These are phyloP conservation scores for Alexandromys oeconomus DNA, from an alignment of 2,797 vertebrate genomes.

Conservation along the genomic window DNA sequence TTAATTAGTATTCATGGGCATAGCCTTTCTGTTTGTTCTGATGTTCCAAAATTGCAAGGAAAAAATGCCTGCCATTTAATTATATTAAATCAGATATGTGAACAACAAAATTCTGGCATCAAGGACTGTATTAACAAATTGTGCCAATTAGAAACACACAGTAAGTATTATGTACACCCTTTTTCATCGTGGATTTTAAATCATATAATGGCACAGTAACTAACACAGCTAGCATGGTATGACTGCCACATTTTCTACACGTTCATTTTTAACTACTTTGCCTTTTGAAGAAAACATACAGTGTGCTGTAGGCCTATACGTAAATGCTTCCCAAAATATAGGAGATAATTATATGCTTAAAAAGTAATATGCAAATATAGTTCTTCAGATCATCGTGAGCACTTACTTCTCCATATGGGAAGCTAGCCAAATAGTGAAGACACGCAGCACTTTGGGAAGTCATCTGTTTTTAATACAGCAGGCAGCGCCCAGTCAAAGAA, in stretches of 20 bases:
- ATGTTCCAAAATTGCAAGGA: constrained; percentile 75
- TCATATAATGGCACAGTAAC: constrained; percentile 68
- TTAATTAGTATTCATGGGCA: constrained; percentile 80
- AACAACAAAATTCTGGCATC: constrained; percentile 68
- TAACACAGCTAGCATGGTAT: constrained; percentile 73
- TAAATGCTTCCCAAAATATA: constrained; percentile 86
- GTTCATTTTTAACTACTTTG: constrained; percentile 81
- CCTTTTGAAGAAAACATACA: constrained; percentile 82
- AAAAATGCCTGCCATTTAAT: constrained; percentile 73
- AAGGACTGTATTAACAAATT: constrained; percentile 42
- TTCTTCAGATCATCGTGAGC: constrained; percentile 85
- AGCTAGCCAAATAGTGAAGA: constrained; percentile 82
- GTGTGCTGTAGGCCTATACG: constrained; percentile 77
- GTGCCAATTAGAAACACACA: constrained; percentile 75
- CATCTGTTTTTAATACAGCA: constrained; percentile 81
- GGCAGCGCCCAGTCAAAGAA: constrained; percentile 73
- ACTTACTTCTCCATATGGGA: constrained; percentile 82
- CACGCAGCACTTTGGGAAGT: constrained; percentile 78
- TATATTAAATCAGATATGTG: constrained; percentile 69
- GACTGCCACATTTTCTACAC: constrained; percentile 82
- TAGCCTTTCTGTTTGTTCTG: constrained; percentile 74
- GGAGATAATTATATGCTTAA: constrained; percentile 86
- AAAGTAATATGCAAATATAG: constrained; percentile 85
- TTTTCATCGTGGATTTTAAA: constrained; percentile 70
- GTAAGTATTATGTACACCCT: constrained; percentile 29